Evolutionary conservation across 1,140 invertebrate species (phyloP), one percentile per base, ranked within the genome.

Genomic region (Scaptomyza hsui): DNA sequence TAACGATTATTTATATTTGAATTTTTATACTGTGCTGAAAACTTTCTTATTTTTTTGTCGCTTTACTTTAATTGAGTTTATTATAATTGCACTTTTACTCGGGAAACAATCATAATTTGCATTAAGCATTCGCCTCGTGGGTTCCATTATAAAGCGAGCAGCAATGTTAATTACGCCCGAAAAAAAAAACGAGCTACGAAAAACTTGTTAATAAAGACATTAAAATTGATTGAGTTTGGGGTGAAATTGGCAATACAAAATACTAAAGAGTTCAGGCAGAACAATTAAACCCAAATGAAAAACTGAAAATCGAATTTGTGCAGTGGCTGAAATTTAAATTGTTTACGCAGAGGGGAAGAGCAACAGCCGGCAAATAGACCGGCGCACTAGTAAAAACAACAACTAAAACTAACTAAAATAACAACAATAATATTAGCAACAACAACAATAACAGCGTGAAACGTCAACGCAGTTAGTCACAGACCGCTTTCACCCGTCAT

Each of bases 401-500:
- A 45, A 47, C 44, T 48, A 41, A 44, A 63, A 42, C 52, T 37
- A 35, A 48, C 24, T 37, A 37, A 26, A 62, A 37, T 18, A 47
- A 29, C 32, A 41, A 39, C 10, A 45, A 53, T 37, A 16, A n/a
- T 16, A 49, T n/a, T 3, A n/a, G 4, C 42, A 59, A 41, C n/a
- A 48, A 39, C 45, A 51, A 37, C 37, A 64, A 60, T 56, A 59
- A 47, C 52, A 68, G 51, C 51, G 39, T 45, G 61, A 39, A 55
- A 53, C 59, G 35, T 35, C 13, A 47, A 48, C 51, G 13, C 44
- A 75, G 77, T 78, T 85, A 85, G 80, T 85, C 76, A 75, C 41
- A 85, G 68, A 44, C 61, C 72, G 77, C 80, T 83, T 85, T 85
- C 81, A 81, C 82, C 78, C 73, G 63, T 72, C 70, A 76, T 82